Base-by-base conservation (phyloP, 2,888 invertebrate species). In the Callyntrura guangdongensis region DNA sequence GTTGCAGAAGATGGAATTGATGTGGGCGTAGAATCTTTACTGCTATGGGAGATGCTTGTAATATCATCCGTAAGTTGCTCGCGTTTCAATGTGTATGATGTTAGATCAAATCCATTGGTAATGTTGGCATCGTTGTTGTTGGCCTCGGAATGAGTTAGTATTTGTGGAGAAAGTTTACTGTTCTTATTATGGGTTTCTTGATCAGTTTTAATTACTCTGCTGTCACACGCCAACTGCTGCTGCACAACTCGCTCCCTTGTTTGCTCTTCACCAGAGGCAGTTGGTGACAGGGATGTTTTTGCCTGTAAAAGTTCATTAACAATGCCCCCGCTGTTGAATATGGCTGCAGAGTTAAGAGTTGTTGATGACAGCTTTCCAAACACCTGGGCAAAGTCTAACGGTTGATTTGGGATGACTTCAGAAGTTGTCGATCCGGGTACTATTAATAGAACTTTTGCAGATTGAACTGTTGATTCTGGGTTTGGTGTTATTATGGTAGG, bases 351-450 rank as follows among this genome's bases (percentile, higher is more conserved):
- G 53, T 69, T 36, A 12, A 69, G 17, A 61, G 67, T 47, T 64
- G 84, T 53, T 61, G 89, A 27, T 84, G 90, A 59, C 56, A 90
- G 77, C 25, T 90, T 90, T 1, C 90, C 85, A 85, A 90, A 90
- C 59, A 90, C 90, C 84, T 89, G 89, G 45, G 90, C 59, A 67
- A 90, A 90, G 59, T 90, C 90, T 81, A 90, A 79, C 17, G 90
- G 90, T 20, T 90, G 85, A 47, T 9, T 61, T 17, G 14, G 12
- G 47, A 20, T 72, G 47, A 72, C 72, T 17, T 47, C 47, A 9
- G 72, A 6, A 14, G 61, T 64, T 4, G 17, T 56, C 12, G 81
- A 22, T 53, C 89, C 89, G 5, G 83, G 89, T 9, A 89, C 61
- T 49, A 89, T 77, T 20, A 84, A 45, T 27, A 89, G 64, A 5